Conservation (phyloP, 2,888 invertebrate genomes). For the Dorcus hopei region DNA sequence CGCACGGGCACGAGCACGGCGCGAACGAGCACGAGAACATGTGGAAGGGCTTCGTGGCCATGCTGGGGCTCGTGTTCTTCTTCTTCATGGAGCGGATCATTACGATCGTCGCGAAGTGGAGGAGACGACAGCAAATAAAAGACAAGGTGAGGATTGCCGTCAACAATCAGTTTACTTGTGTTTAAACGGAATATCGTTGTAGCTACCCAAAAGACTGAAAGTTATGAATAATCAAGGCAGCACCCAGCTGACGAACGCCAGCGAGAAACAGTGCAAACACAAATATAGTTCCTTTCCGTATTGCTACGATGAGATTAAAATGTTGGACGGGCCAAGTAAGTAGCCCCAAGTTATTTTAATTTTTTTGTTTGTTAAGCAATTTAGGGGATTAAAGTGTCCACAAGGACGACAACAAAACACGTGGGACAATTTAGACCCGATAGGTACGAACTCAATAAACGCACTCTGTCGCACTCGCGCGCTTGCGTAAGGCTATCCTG, state of each 20-base stretch:
- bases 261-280: conserved; percentile 76
- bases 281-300: conserved; percentile 88
- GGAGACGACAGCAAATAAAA: conserved; percentile 67
- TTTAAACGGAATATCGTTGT: conserved; percentile 19
- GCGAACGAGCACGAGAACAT: conserved; percentile 65
- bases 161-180: no score
- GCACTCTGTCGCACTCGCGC: no score
- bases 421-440: neutral
- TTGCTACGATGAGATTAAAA: conserved; percentile 81
- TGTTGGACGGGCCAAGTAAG: conserved; percentile 39
- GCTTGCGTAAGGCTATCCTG: no score
- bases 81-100: conserved; percentile 84
- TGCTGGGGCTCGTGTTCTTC: conserved; percentile 82
- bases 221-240: conserved; percentile 67
- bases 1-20: conserved; percentile 34
- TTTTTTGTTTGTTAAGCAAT: neutral
- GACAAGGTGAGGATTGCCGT: conserved; percentile 52
- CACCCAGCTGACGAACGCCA: conserved; percentile 50
- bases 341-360: conserved; percentile 1
- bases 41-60: conserved; percentile 82
- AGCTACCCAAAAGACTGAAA: conserved; percentile 65
- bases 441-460: no score
- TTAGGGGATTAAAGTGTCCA: neutral
- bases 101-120: conserved; percentile 76
- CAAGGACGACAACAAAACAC: neutral